phyloP scores from a whole-genome alignment of 2,888 invertebrate genomes.

The Tetragonula carbonaria region DNA sequence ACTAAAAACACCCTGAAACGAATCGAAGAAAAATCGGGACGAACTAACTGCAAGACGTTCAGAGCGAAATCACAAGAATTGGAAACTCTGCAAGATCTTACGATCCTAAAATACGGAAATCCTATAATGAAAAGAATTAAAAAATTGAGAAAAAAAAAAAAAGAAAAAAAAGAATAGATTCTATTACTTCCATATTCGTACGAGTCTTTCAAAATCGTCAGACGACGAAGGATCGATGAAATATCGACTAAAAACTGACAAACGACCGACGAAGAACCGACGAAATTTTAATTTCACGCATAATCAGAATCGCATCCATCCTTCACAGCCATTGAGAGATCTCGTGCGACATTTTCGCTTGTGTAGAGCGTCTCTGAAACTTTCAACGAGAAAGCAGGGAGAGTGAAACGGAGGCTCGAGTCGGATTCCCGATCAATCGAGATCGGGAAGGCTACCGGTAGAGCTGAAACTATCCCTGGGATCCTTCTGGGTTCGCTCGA shows the following conservation, averaged over 20 bases:
- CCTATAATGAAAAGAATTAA: not conserved
- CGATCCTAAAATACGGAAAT: not conserved
- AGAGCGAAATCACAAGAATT: conserved; percentile 20
- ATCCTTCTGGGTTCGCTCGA: conserved; percentile 69
- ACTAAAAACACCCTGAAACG: conserved; percentile 1
- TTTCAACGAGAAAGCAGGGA: conserved; percentile 5
- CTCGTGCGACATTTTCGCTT: conserved; percentile 22
- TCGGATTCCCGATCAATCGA: conserved; percentile 68
- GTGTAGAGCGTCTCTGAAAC: conserved; percentile 10
- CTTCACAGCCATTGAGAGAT: conserved; percentile 22
- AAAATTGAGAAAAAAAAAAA: conserved; percentile 17
- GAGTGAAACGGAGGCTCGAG: not conserved
- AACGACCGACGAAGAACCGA: not conserved
- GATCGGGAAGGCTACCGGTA: conserved; percentile 71
- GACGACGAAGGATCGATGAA: not conserved
- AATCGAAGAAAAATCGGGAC: not conserved
- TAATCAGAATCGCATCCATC: conserved; percentile 32
- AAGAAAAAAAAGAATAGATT: not conserved
- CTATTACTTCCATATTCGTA: not conserved
- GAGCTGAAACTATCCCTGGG: conserved; percentile 66
- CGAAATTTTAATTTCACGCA: not conserved
- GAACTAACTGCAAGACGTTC: not conserved
- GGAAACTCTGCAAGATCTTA: not conserved
- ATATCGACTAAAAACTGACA: not conserved
- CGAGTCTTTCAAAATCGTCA: not conserved